Percentiles rank a stretch among this genome's conserved stretches.
Evolutionary conservation across 1,140 invertebrate species (phyloP).

Genomic region (Campoletis sonorensis): DNA sequence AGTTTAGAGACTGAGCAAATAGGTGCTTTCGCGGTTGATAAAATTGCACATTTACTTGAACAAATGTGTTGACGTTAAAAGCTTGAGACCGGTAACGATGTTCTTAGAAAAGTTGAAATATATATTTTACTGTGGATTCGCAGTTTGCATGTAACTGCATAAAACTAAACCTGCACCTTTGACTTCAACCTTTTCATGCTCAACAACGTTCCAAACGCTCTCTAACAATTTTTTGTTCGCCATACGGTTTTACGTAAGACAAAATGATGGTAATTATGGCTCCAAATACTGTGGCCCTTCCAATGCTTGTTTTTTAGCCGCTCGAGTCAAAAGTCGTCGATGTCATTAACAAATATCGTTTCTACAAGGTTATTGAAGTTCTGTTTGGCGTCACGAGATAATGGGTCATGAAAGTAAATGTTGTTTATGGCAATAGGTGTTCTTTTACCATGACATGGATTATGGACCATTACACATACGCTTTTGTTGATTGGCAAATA

Average conservation of each 20-base stretch:
- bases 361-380: neutral
- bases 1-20: neutral
- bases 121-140: too few relatives aligned
- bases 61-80: too few relatives aligned
- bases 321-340: neutral
- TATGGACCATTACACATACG: neutral
- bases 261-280: neutral
- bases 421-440: neutral
- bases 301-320: neutral
- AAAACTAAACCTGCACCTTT: too few relatives aligned
- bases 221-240: neutral
- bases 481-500: neutral
- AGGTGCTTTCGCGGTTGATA: too few relatives aligned
- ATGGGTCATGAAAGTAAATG: neutral
- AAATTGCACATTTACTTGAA: too few relatives aligned
- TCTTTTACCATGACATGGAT: neutral
- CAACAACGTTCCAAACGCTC: constrained; percentile 6
- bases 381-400: neutral
- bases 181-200: too few relatives aligned
- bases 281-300: neutral
- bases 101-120: too few relatives aligned
- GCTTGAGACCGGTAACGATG: too few relatives aligned
- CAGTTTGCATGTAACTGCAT: too few relatives aligned
- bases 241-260: neutral
- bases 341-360: neutral